Base-by-base conservation (phyloP, 2,113 vertebrate species). In the Etia nguti region DNA sequence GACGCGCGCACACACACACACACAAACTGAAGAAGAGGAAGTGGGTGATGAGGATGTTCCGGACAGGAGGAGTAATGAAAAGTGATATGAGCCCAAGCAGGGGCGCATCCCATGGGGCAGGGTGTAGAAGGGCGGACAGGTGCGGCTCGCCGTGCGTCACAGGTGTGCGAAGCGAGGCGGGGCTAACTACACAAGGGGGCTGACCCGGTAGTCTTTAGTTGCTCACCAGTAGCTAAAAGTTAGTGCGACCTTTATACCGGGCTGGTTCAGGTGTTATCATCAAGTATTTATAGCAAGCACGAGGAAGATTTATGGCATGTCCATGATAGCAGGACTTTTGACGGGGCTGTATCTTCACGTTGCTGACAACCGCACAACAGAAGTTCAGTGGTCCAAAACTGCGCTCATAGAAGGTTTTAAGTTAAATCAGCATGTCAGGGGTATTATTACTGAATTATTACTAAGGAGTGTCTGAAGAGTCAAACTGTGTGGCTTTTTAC, bases 121-220 rank as follows among this genome's bases (percentile, higher is more conserved):
- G 50, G 24, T 48, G 68, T 75, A 29, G 41, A 75, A 34, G 54
- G 9, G 26, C 16, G n/a, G 6, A 50, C 82, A 90, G 93, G 93
- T 94, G 90, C 65, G 84, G 85, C 87, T 52, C 6, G 29, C 56
- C 16, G 55, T 16, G 83, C 11, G 82, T 57, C 26, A 26, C 89
- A 92, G 92, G 92, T 93, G 83, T 59, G 80, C 62, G 24, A 80
- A 22, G 16, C 0, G 4, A 90, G 94, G 86, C 93, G 89, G 80
- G 88, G 46, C 73, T 77, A 77, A 1, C 65, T 22, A 48, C 2
- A 6, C 8, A 56, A 2, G 20, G 3, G 12, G 13, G 56, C 6
- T 12, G 65, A 55, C 22, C 80, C 26, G 24, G 57, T 80, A 18
- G 24, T 10, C 6, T 4, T 50, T 8, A 31, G 22, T 34, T n/a